These are phyloP conservation scores for Meloe dianella DNA, from an alignment of 2,888 invertebrate genomes.

Conservation along the genomic window DNA sequence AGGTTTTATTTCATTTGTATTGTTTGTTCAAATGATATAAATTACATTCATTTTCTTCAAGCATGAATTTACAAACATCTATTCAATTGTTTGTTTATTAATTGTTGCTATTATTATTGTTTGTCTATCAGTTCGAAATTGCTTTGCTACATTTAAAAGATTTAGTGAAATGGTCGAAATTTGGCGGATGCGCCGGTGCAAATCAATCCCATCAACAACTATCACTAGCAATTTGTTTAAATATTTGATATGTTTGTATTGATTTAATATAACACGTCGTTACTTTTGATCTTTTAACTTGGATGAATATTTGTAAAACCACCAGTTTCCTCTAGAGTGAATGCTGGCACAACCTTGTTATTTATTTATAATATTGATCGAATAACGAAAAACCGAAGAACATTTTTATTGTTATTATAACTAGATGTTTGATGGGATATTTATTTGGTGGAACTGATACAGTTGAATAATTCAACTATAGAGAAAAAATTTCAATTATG, in stretches of 20 bases:
- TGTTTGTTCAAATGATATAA: too few relatives aligned
- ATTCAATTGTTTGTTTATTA: neutral
- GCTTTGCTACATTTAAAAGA: too few relatives aligned
- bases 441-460: neutral
- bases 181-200: slow-evolving; percentile 3
- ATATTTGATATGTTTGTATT: neutral
- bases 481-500: neutral
- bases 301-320: neutral
- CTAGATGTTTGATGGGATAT: neutral
- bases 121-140: neutral
- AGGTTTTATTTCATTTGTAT: too few relatives aligned
- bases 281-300: neutral
- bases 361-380: neutral
- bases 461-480: neutral
- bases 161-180: neutral
- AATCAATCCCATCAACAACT: neutral
- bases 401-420: neutral
- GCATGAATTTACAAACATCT: neutral
- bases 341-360: neutral
- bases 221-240: neutral
- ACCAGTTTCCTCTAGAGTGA: too few relatives aligned
- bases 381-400: too few relatives aligned
- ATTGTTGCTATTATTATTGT: neutral
- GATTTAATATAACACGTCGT: neutral
- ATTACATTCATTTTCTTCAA: too few relatives aligned